phyloP scores from a whole-genome alignment of 2,797 vertebrate genomes.

The Euphonia xanthogaster region DNA sequence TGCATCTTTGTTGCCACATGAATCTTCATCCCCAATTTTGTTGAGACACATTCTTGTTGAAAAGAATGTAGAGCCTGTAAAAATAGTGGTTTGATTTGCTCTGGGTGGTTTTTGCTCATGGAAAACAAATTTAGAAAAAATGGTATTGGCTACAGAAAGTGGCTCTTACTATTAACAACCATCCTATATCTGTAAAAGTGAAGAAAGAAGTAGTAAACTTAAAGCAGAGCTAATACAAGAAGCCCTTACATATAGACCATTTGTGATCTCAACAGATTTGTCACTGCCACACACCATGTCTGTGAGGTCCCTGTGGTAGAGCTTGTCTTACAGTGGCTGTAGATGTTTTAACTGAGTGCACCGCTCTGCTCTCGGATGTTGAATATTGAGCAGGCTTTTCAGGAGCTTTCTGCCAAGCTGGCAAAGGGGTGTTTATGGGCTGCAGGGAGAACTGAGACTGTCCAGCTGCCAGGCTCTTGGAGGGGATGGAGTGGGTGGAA shows the following conservation, averaged over 20 bases:
- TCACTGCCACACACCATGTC: background rate
- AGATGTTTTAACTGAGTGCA: accelerated
- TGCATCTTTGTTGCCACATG: background rate
- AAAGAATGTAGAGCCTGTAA: background rate
- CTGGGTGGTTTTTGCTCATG: accelerated
- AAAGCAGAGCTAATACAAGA: background rate
- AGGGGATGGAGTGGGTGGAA: accelerated
- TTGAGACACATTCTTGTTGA: background rate
- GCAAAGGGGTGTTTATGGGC: accelerated
- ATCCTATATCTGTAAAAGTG: background rate
- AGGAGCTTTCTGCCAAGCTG: background rate
- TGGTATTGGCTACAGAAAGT: background rate
- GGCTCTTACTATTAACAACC: background rate
- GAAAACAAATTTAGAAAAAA: background rate
- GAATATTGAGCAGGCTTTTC: accelerated
- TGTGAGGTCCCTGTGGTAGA: background rate
- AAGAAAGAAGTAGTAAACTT: background rate
- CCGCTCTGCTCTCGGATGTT: background rate
- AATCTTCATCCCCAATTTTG: background rate
- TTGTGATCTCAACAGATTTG: background rate
- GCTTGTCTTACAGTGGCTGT: background rate
- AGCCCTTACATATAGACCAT: accelerated
- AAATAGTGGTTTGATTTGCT: background rate
- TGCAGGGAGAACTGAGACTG: background rate
- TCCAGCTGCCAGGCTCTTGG: background rate